A percentile compares a stretch with the other conserved stretches of the same genome.
phyloP scores from a whole-genome alignment of 2,888 invertebrate genomes.

The Tupiocoris notatus region DNA sequence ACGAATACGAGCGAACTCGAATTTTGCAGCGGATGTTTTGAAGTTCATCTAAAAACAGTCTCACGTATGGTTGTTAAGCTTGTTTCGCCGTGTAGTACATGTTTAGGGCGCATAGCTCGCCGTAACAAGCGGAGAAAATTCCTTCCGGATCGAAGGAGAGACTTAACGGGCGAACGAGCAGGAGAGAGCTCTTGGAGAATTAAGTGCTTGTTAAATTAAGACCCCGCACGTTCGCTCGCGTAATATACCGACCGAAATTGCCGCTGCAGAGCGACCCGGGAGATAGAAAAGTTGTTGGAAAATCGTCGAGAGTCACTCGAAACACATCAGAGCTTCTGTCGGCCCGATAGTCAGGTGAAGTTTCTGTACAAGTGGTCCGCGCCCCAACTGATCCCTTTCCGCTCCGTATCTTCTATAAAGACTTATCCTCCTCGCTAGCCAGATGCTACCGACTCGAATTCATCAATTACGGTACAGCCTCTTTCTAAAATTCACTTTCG shows the following conservation, averaged over 20 bases:
- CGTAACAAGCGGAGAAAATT: background rate
- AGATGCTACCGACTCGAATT: constrained; percentile 2
- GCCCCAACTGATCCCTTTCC: background rate
- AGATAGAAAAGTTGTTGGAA: background rate
- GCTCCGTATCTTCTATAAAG: background rate
- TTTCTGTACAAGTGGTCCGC: background rate
- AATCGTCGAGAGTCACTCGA: background rate
- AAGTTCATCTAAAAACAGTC: background rate
- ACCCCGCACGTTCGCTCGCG: background rate
- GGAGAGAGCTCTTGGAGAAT: background rate
- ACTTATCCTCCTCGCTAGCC: background rate
- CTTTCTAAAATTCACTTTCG: constrained; percentile 24
- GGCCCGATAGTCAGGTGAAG: background rate
- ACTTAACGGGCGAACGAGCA: background rate
- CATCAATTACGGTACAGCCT: constrained; percentile 22
- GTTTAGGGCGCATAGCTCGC: background rate
- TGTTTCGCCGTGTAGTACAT: background rate
- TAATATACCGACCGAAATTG: background rate
- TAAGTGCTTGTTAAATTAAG: background rate
- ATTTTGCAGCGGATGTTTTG: background rate
- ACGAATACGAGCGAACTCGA: background rate
- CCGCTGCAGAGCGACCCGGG: background rate
- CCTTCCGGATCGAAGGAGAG: background rate
- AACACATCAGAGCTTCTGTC: background rate
- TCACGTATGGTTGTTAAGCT: background rate